Evolutionary conservation across 2,113 vertebrate genomes (phyloP), one percentile per base, ranked within the genome.

Genomic region (Micronisus gabar): DNA sequence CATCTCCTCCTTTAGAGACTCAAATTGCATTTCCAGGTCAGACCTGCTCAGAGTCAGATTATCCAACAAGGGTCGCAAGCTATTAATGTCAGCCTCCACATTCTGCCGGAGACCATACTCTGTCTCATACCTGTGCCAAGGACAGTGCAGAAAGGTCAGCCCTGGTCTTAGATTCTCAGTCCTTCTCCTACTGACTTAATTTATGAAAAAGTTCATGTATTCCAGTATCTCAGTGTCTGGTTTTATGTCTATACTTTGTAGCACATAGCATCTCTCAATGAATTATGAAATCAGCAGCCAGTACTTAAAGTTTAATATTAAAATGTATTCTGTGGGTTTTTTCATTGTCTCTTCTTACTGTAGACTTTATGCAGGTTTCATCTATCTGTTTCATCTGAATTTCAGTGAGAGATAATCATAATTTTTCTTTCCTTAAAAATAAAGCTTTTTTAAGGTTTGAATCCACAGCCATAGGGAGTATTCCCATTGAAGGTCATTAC

Each of bases 1-100:
- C 95, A 99, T 97, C 94, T 99, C 99, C 96, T 99, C 98, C 96
- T 98, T 98, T 59, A 99, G 98, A 73, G 98, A 98, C 94, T 99
- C 99, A 88, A 99, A 98, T 55, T 99, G 98, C 67, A 98, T 99
- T 72, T 99, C 98, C 92, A 99, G 98, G 61, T 98, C 98, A 0
- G 98, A 81, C 71, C 95, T 99, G 86, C 94, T 92, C 45, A 99
- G 97, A 41, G 99, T 98, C 98, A 99, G 98, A 23, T 98, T 99
- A 0, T 99, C 98, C 98, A 99, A 97, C 34, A 99, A 91, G 83
- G 98, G 98, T 62, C 96, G 93, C 95, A 99, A 93, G 50, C 98
- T 98, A 0, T 90, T 79, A 20, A 99, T 98, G 96, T 99, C 99
- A 0, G 90, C 59, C 95, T 99, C 99, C 92, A 99, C 98, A 0